Percentiles rank a stretch among this genome's conserved stretches.
Conservation (phyloP, 2,888 invertebrate genomes). For the Dryomyza anilis region DNA sequence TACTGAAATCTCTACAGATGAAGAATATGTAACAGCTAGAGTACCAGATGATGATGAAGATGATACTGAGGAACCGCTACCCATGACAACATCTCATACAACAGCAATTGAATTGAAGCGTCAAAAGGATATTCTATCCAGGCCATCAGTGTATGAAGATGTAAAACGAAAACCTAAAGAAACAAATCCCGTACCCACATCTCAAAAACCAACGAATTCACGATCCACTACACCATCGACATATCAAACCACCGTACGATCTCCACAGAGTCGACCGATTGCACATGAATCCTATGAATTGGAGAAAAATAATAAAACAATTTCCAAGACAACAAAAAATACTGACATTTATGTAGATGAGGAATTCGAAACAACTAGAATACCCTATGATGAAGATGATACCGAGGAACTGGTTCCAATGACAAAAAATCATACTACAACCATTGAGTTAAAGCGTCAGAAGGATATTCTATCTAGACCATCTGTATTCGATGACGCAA, state of each 20-base stretch:
- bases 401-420: slow-evolving; percentile 36
- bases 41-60: slow-evolving; percentile 20
- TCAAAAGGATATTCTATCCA: slow-evolving; percentile 63
- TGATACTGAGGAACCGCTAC: slow-evolving; percentile 36
- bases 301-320: no score
- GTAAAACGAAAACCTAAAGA: no score
- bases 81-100: slow-evolving; percentile 46
- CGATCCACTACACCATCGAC: no score
- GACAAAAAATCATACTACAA: slow-evolving; percentile 48
- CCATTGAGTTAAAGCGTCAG: slow-evolving; percentile 53
- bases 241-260: no score
- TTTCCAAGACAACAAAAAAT: no score
- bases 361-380: neutral
- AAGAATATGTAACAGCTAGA: neutral
- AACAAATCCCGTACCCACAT: no score
- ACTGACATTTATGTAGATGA: slow-evolving; percentile 22
- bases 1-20: slow-evolving; percentile 21
- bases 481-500: slow-evolving; percentile 48
- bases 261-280: no score
- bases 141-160: slow-evolving; percentile 64
- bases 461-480: slow-evolving; percentile 64
- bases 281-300: no score
- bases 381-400: slow-evolving; percentile 31
- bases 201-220: no score
- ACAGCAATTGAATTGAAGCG: slow-evolving; percentile 50